Conservation (phyloP, 2,797 vertebrate species). For the Myotis myotis region DNA sequence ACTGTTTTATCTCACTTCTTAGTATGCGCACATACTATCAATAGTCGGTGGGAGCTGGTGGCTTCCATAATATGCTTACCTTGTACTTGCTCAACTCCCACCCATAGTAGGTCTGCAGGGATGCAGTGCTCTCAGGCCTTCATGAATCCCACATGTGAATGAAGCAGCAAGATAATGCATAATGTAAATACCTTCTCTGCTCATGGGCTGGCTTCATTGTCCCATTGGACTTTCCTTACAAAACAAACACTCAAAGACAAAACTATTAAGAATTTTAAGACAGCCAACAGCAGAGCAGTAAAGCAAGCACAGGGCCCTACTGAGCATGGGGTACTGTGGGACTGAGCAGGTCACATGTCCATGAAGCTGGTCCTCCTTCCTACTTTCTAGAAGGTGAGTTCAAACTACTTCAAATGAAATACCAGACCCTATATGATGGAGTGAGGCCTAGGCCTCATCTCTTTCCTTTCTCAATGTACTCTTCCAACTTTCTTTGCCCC, state of each 20-base stretch:
- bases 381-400: background rate
- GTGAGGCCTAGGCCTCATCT: background rate
- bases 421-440: background rate
- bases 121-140: background rate
- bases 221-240: background rate
- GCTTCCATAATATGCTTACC: background rate
- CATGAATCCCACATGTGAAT: background rate
- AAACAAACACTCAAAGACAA: background rate
- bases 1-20: background rate
- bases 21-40: background rate
- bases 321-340: accelerated
- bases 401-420: background rate
- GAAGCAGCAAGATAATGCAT: background rate
- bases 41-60: background rate
- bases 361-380: background rate
- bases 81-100: background rate
- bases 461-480: background rate
- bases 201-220: background rate
- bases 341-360: background rate
- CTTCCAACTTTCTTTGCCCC: background rate
- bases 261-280: background rate
- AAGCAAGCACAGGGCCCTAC: background rate
- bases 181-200: background rate
- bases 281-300: background rate
- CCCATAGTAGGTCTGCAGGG: background rate